Evolutionary conservation across 2,888 invertebrate genomes (phyloP), one percentile per base, ranked within the genome.

Genomic region (Cylindroiulus punctatus): DNA sequence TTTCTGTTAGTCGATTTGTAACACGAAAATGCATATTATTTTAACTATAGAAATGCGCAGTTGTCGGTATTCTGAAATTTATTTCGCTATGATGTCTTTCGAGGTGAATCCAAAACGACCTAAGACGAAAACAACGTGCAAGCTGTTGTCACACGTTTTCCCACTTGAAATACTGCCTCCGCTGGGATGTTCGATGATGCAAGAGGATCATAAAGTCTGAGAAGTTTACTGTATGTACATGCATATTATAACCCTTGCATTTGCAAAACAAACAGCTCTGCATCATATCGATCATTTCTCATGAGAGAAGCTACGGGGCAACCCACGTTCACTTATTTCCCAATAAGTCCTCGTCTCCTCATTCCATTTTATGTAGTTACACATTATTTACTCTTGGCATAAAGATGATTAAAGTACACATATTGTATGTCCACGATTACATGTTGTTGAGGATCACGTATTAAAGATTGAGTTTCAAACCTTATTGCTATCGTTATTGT

Each of bases 211-310:
- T 76, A 76, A 76, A 76, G 76, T 76, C 76, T 10, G 76, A 76
- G 30, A 76, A 40, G 5, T 40, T 40, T 40, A 7, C n/a, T n/a
- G n/a, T n/a, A n/a, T n/a, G n/a, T n/a, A n/a, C n/a, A n/a, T n/a
- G n/a, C n/a, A n/a, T n/a, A n/a, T n/a, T n/a, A n/a, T n/a, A n/a
- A n/a, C 57, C 57, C n/a, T 65, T 10, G 44, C 17, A 14, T 52
- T 76, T 76, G 12, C 76, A n/a, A 52, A 57, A 57, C 57, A 57
- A 57, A 57, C 57, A 52, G 57, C 30, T 76, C 26, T 76, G 76
- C 14, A 14, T 30, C 22, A 30, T 30, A 76, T 76, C 76, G 76
- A 76, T 76, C 76, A 30, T 30, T 30, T 30, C 30, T 2, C 76
- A 26, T 30, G 14, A 30, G 14, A 76, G 12, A 10, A 30, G 76